Conservation (phyloP, 2,797 vertebrate genomes). For the Acanthurus leucopareius region DNA sequence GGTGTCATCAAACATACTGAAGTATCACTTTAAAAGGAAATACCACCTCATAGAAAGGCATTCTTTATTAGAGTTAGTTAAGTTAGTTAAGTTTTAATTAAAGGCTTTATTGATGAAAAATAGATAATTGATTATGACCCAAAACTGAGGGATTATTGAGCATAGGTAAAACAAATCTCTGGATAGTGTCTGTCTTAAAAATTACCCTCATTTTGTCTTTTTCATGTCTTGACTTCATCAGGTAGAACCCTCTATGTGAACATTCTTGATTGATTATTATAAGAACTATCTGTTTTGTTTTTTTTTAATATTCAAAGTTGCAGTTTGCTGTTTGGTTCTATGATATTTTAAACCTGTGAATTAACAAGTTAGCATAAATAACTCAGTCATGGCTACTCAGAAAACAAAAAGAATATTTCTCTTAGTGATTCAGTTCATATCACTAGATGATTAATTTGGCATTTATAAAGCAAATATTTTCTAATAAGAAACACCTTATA, state of each 20-base stretch:
- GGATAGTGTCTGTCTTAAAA: no score
- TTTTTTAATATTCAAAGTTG: not conserved
- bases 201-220: no score
- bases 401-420: not conserved
- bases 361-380: no score
- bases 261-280: not conserved
- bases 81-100: no score
- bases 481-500: no score
- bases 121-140: no score
- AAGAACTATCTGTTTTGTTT: not conserved
- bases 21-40: not conserved
- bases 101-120: no score
- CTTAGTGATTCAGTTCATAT: not conserved
- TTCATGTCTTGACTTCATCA: no score
- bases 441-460: not conserved
- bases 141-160: no score
- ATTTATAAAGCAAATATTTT: not conserved
- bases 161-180: no score
- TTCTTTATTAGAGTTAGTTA: not conserved
- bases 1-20: not conserved
- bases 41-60: not conserved
- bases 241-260: no score
- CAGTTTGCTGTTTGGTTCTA: not conserved
- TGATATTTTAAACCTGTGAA: not conserved
- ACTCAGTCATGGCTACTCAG: no score